phyloP scores from a whole-genome alignment of 2,113 vertebrate species.

The Brachypteracias leptosomus region DNA sequence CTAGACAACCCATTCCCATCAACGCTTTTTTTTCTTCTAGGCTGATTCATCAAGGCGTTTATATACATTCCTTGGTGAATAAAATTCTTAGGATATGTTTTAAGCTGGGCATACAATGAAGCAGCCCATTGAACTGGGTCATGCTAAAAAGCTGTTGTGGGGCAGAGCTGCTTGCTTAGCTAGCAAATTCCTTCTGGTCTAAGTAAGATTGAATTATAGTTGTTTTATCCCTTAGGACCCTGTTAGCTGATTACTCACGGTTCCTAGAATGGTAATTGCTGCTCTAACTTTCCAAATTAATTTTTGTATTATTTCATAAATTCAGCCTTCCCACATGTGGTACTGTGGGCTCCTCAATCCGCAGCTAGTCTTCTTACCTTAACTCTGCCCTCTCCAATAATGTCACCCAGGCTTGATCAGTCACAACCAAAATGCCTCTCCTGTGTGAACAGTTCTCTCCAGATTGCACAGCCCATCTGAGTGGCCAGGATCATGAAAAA shows the following conservation, averaged over 20 bases:
- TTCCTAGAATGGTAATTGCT: not conserved
- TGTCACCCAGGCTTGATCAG: not conserved
- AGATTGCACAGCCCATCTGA: not conserved
- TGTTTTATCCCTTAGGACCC: not conserved
- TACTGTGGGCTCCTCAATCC: not conserved
- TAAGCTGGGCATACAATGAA: not conserved
- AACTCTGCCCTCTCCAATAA: not conserved
- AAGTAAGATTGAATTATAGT: not conserved
- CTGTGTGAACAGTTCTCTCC: not conserved
- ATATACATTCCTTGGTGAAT: not conserved
- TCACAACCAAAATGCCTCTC: not conserved
- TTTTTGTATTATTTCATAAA: not conserved
- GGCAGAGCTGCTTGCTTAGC: not conserved
- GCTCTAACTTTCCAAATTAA: not conserved
- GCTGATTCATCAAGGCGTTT: not conserved
- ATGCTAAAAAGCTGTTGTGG: not conserved
- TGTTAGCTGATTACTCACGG: not conserved
- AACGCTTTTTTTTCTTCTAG: not conserved
- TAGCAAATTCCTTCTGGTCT: not conserved
- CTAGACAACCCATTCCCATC: constrained; percentile 4
- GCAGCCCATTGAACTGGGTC: not conserved
- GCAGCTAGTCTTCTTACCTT: not conserved
- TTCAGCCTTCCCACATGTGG: not conserved
- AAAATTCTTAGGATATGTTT: not conserved
- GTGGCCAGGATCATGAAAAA: not conserved